Percentiles rank a stretch among this genome's conserved stretches.
Conservation (phyloP, 2,888 invertebrate species). For the Tenthredo livida region DNA sequence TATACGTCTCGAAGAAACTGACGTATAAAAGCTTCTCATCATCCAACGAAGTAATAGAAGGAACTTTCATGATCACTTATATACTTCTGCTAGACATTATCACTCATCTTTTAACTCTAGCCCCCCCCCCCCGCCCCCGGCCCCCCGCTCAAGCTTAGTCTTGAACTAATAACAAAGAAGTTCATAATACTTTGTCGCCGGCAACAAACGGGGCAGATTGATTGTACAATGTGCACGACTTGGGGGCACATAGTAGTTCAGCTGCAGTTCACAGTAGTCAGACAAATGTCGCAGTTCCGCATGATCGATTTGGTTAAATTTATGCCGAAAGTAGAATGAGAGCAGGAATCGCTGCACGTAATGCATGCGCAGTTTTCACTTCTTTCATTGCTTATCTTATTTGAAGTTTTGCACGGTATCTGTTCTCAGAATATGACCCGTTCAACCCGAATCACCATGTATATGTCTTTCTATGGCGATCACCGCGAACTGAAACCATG, state of each 20-base stretch:
- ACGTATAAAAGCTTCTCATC: constrained; percentile 28
- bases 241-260: neutral
- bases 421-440: no score
- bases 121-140: no score
- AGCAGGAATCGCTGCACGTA: constrained; percentile 23
- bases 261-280: neutral
- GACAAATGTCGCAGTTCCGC: constrained; percentile 27
- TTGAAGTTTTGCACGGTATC: no score
- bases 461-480: neutral
- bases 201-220: neutral
- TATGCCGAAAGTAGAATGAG: neutral
- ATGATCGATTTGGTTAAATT: constrained; percentile 23
- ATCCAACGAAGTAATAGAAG: neutral
- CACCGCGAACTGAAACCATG: neutral
- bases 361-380: neutral
- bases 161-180: constrained; percentile 2
- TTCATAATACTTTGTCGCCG: neutral
- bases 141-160: neutral
- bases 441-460: neutral
- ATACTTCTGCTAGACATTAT: neutral
- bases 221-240: neutral
- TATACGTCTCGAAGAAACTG: neutral
- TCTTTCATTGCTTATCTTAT: constrained; percentile 26
- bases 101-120: neutral
- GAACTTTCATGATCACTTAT: constrained; percentile 21